A percentile compares a stretch with the other conserved stretches of the same genome.
phyloP scores from a whole-genome alignment of 1,140 invertebrate species.

The Drosophila kurseongensis region DNA sequence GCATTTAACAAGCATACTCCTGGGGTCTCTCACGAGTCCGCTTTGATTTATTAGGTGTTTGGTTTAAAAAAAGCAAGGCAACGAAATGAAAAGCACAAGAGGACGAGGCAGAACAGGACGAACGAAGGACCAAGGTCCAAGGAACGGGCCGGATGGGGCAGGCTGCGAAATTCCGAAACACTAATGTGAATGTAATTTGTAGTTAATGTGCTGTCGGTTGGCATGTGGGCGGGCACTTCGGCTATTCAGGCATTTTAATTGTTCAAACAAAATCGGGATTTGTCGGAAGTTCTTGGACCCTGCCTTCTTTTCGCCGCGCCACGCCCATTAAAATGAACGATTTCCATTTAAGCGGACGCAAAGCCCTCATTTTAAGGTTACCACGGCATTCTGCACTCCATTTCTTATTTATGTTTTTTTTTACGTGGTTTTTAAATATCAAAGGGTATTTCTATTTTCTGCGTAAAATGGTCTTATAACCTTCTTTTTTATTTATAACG shows the following conservation, averaged over 20 bases:
- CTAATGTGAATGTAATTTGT: conserved; percentile 82
- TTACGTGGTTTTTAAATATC: too few relatives aligned
- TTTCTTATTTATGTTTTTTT: neutral
- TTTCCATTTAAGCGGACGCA: conserved; percentile 29
- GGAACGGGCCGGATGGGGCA: conserved; percentile 23
- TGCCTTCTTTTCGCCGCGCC: conserved; percentile 4
- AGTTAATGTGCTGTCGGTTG: conserved; percentile 74
- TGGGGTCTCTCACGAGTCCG: conserved; percentile 67
- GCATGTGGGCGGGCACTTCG: conserved; percentile 36
- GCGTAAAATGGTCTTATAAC: too few relatives aligned
- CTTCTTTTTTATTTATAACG: too few relatives aligned
- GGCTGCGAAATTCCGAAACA: conserved; percentile 70
- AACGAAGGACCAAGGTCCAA: conserved; percentile 11
- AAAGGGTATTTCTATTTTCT: too few relatives aligned
- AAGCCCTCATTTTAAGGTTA: conserved; percentile 15
- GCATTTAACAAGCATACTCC: conserved; percentile 81
- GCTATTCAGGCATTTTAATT: conserved; percentile 63
- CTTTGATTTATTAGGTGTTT: conserved; percentile 82
- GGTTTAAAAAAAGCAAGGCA: conserved; percentile 51
- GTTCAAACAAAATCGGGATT: conserved; percentile 56
- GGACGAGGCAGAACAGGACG: neutral
- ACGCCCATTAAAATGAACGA: conserved; percentile 32
- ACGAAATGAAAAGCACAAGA: conserved; percentile 34
- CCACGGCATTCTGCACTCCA: neutral
- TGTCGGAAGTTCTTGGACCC: conserved; percentile 6